Conservation (phyloP, 2,113 vertebrate species). For the Ptilorrhoa leucosticta region DNA sequence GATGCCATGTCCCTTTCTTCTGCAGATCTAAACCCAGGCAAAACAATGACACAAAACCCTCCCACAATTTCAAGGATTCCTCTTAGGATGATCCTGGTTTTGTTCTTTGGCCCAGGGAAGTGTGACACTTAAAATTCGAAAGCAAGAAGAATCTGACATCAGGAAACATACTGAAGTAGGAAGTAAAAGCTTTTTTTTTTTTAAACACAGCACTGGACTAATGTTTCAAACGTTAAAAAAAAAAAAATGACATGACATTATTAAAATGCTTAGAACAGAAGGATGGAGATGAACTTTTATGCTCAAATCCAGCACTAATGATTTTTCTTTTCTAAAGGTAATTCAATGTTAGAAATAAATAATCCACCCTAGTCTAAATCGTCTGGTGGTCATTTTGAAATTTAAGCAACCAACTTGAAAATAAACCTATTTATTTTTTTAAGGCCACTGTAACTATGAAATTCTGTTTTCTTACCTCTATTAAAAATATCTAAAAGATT, state of each 20-base stretch:
- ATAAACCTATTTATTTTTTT: not conserved
- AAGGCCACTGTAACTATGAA: not conserved
- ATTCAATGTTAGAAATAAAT: not conserved
- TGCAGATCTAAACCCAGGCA: conserved; percentile 22
- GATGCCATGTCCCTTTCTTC: conserved; percentile 21
- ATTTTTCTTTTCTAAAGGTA: not conserved
- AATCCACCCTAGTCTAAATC: not conserved
- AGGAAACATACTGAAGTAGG: not conserved
- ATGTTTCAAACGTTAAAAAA: not conserved
- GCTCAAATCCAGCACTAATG: not conserved
- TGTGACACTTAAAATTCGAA: not conserved
- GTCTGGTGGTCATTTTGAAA: not conserved
- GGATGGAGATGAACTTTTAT: not conserved
- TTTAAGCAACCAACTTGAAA: not conserved
- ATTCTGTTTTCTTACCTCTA: not conserved
- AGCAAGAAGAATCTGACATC: not conserved
- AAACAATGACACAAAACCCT: conserved; percentile 36
- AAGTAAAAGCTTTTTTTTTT: not conserved
- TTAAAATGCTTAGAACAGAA: not conserved
- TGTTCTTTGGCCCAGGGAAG: not conserved
- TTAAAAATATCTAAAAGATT: not conserved
- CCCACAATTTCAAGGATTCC: conserved; percentile 21
- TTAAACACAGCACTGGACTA: not conserved
- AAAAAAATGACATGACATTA: not conserved
- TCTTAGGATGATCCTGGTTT: conserved; percentile 6